Base-by-base conservation (phyloP, 2,888 invertebrate species). In the Polia nebulosa region DNA sequence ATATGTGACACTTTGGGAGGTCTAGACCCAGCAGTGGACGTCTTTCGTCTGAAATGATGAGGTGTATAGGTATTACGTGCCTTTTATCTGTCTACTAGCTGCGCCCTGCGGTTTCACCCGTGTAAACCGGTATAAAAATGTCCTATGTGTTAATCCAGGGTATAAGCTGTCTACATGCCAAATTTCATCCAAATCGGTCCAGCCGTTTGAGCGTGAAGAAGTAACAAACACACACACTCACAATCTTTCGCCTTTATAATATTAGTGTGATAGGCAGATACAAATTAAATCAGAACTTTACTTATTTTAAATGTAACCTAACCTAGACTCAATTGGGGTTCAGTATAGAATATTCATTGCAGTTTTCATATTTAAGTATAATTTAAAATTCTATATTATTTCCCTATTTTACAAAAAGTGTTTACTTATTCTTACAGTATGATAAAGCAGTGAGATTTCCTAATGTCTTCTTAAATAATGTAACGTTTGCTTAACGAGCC, bases 341-440 rank as follows among this genome's bases (percentile, higher is more conserved):
- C 5, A 17, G 20, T 11, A n/a, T 9, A 29, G 53, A 76, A 80
- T 64, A 58, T 72, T 80, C 45, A 77, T 58, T 59, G 77, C 81
- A 77, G 72, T 80, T 80, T 71, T 34, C 77, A 72, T 76, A 49
- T 59, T 64, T 70, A 70, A 61, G 39, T 77, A 69, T 76, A 51
- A 60, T 80, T 79, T 77, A 34, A 27, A 27, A 52, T 59, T 76
- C 47, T 70, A 6, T 59, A 51, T 73, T 55, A 34, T 78, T 64
- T 78, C 36, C 27, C 51, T 62, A 20, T 53, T 53, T 32, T 20
- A 39, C 20, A 32, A 32, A 39, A 20, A 36, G 29, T 61, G 1
- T 47, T 7, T 39, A 27, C 2, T 52, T 27, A 17, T 22, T 41
- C 8, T 64, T 9, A 27, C 15, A 41, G 22, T 29, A 52, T 29